Evolutionary conservation across 2,888 invertebrate species (phyloP), one percentile per base, ranked within the genome.

Genomic region (Stenolophus ochropezus): DNA sequence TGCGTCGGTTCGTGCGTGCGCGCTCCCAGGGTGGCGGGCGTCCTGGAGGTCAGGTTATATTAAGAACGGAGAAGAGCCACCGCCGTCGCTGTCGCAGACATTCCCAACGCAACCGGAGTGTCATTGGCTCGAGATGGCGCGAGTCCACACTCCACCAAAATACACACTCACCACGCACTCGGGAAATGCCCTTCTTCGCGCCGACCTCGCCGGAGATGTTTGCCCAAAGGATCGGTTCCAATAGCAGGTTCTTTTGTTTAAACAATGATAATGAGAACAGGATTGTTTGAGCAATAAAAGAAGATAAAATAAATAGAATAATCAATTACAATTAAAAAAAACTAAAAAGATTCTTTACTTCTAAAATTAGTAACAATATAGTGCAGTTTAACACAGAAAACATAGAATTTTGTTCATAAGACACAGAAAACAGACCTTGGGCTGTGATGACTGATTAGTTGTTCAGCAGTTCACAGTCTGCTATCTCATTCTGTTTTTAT

Each of bases 1-100:
- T 61, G 61, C 27, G 23, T 58, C 25, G 1, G 25, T 61, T 2
- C 61, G 21, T 25, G 61, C 61, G 61, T 18, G 65, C 33, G 33
- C 18, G 65, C 65, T 61, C 79, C 74, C 80, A 74, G 84, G 85
- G 84, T 84, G 84, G 83, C 83, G 83, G 83, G 83, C 84, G 82
- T 84, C 82, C 84, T 85, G 86, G 87, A 87, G 87, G 87, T 87
- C 86, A 86, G 84, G 84, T 84, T 87, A 87, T 87, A 86, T 87
- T 87, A 87, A 87, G 87, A 86, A 84, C 85, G 83, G 83, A 84
- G 73, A 83, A 84, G 84, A 73, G 74, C 18, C 21, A 73, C 58
- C 79, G 21, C 71, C 53, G 5, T 20, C 42, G 69, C 56, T 71
- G 47, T 53, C 71, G 73, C 51, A 69, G 51, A 42, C 69, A 73